Base-by-base conservation (phyloP, 2,113 vertebrate species). In the Thunnus thynnus region DNA sequence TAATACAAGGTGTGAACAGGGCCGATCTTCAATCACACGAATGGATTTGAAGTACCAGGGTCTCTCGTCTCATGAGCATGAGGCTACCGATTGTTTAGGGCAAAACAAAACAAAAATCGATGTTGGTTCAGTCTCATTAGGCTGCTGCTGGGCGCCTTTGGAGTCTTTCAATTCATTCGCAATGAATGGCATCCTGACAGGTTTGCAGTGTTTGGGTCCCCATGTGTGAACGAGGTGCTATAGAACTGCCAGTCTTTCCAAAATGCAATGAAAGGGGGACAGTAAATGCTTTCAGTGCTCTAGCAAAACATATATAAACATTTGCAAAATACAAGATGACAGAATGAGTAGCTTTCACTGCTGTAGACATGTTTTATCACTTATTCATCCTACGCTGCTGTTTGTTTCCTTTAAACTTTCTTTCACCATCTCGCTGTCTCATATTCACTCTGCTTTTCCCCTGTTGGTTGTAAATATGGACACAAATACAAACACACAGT, bases 381-480 rank as follows among this genome's bases (percentile, higher is more conserved):
- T 71, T 65, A 48, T 70, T 70, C 70, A 48, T 63, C 65, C 32
- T 60, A 17, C 51, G 51, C 71, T 70, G 57, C 68, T 60, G 48
- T 72, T 67, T 76, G 65, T 55, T 76, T 75, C 36, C 48, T 80
- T 82, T 67, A 72, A 58, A 60, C 22, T 50, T 41, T 66, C 44
- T 47, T 55, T 84, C 65, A 48, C 5, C 18, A 1, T 54, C 44
- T 25, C 52, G 54, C 20, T n/a, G 22, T 63, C 18, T 18, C n/a
- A 60, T 30, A 46, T 68, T 85, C 22, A 36, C 71, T 72, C 44
- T 44, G 16, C 54, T 18, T 48, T 55, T 22, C 63, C 72, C 60
- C 60, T 36, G 3, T 30, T 50, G 74, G 44, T 46, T 69, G 61
- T 81, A 84, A 78, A 84, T 77, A 80, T 75, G 17, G 62, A 69